Evolutionary conservation across 2,797 vertebrate species (phyloP).

Genomic region (Cossypha niveicapilla): DNA sequence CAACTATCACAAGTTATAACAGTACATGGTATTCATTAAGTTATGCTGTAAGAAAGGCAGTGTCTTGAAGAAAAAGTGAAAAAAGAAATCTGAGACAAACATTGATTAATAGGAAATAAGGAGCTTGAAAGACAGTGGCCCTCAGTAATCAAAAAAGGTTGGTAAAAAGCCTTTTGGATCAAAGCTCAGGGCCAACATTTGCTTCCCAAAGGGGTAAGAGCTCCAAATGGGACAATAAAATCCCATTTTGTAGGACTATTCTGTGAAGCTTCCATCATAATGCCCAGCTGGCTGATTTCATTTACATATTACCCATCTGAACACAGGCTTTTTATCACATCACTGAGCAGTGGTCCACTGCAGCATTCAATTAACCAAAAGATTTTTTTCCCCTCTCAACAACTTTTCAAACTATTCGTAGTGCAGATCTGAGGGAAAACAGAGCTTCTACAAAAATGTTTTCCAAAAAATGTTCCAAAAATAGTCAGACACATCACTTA

Average conservation of each 20-base stretch:
- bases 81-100: background rate
- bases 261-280: background rate
- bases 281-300: background rate
- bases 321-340: background rate
- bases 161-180: background rate
- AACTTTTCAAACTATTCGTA: background rate
- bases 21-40: background rate
- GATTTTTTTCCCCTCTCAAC: fast-evolving
- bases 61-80: background rate
- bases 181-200: background rate
- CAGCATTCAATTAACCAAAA: background rate
- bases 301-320: background rate
- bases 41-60: constrained; percentile 22
- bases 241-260: background rate
- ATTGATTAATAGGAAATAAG: background rate
- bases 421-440: background rate
- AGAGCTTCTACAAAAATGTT: background rate
- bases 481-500: background rate
- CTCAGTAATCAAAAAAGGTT: background rate
- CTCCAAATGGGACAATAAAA: background rate
- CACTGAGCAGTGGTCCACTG: background rate
- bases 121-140: background rate
- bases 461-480: background rate
- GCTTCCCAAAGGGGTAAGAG: background rate
- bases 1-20: background rate